Base-by-base conservation (phyloP, 2,797 vertebrate genomes). In the Cyprinella venusta region DNA sequence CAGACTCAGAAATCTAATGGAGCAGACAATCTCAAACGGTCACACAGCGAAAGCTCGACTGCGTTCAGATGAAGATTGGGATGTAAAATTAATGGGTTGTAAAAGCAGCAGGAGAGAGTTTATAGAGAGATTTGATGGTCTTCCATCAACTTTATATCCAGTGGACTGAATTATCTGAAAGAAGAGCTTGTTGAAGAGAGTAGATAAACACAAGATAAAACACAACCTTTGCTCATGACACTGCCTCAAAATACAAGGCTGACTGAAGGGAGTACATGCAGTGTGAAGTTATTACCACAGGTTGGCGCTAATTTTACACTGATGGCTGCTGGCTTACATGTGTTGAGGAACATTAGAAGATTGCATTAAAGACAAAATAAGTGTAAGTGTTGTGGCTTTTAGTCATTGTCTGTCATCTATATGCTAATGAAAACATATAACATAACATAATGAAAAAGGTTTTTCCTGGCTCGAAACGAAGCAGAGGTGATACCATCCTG, bases 241-340 rank as follows among this genome's bases (percentile, higher is more conserved):
- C 21, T 8, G 8, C 50, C 26, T 8, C 10, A 50, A 36, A 81
- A 81, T 21, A 48, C 21, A n/a, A 24, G 21, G 15, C 40, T 36
- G 16, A 38, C 1, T 24, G 36, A 12, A 72, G 6, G 1, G 18
- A 5, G 42, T 54, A 80, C 81, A 78, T 83, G 89, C 40, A 89
- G 89, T 93, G 89, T n/a, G 81, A 89, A 79, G 81, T 72, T 81
- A 67, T 61, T 71, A 81, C 90, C 92, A 91, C 87, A 89, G 89
- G 90, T 88, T 89, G 87, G 89, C 88, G 86, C 87, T 85, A 65
- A 77, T 86, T 90, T 88, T 83, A 80, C 82, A 87, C 76, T 79
- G 64, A 63, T 59, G 67, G 18, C 48, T 48, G 77, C 40, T 69
- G 52, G 40, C 30, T 63, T 63, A 18, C 24, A 72, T 18, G 30